Percentiles rank a stretch among this genome's conserved stretches.
phyloP scores from a whole-genome alignment of 2,888 invertebrate species.

The Alitta virens region DNA sequence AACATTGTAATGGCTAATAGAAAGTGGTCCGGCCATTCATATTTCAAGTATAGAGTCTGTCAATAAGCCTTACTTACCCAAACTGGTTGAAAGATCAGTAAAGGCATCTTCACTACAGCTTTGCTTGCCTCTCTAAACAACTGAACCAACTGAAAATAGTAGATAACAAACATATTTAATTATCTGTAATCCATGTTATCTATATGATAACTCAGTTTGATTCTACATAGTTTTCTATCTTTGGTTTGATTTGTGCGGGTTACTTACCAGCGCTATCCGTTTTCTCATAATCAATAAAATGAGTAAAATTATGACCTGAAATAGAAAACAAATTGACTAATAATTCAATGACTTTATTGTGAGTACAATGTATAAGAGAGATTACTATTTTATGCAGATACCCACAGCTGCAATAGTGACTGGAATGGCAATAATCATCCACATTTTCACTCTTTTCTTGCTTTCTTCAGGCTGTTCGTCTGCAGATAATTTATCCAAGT shows the following conservation, averaged over 20 bases:
- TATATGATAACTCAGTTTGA: not conserved
- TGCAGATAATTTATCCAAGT: not conserved
- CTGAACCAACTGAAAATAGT: constrained; percentile 25
- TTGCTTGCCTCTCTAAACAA: constrained; percentile 36
- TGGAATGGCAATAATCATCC: constrained; percentile 5
- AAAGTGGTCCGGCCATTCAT: not conserved
- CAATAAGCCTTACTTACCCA: constrained; percentile 24
- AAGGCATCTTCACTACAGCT: constrained; percentile 26
- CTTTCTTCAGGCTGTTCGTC: not conserved
- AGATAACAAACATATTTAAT: not conserved
- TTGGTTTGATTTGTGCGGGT: not conserved
- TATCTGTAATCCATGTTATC: not conserved
- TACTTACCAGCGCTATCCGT: constrained; percentile 40
- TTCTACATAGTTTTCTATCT: not conserved
- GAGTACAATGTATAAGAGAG: not conserved
- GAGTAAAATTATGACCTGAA: constrained; percentile 13
- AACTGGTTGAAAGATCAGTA: constrained; percentile 25
- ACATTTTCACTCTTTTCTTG: not conserved
- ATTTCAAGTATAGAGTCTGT: not conserved
- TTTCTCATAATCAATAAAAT: constrained; percentile 42
- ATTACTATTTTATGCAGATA: not conserved
- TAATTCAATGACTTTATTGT: not conserved
- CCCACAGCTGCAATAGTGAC: not conserved
- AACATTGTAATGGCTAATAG: too few relatives aligned
- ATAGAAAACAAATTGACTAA: too few relatives aligned